Base-by-base conservation (phyloP, 2,888 invertebrate genomes). In the Chalcis sispes region DNA sequence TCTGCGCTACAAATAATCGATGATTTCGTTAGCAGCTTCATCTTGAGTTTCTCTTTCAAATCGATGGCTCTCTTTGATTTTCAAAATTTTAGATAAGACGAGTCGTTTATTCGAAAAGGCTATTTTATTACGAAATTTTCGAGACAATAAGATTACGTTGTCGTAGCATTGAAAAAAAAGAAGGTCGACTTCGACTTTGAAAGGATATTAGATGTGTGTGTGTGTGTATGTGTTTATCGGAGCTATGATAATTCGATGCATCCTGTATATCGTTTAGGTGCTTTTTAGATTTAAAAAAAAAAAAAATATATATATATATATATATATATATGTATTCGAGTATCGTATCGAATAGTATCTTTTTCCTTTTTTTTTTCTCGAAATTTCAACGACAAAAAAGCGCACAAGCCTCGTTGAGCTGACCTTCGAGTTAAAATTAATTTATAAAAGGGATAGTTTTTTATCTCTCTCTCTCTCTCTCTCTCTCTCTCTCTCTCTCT, bases 31-130 rank as follows among this genome's bases (percentile, higher is more conserved):
- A n/a, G 5, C 46, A 13, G 10, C n/a, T 25, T 40, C 67, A 50
- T 61, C 70, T 70, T 61, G 40, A 40, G 70, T 70, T 70, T 70
- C 70, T 27, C 46, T 32, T 42, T 15, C 42, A 8, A 36, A 36
- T 36, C 10, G 36, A 36, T 36, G 15, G 7, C 7, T 42, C 8
- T 42, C 15, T 42, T 42, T 32, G 32, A 8, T 42, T 42, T 42
- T 42, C 13, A 13, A 15, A 42, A 42, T 8, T 36, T 18, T 7
- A 23, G 23, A 32, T 54, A n/a, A 32, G 20, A n/a, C 48, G 27
- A 18, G 2, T 13, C 48, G 48, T 64, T 64, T 40, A 32, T 23
- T 27, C 8, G 7, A 18, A 15, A 36, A 23, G 27, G 27, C 20
- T 65, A 65, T 65, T 65, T 36, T 50, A 15, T 65, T 65, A 65